Conservation (phyloP, 2,797 vertebrate genomes). For the Melanotaenia pygmaea region DNA sequence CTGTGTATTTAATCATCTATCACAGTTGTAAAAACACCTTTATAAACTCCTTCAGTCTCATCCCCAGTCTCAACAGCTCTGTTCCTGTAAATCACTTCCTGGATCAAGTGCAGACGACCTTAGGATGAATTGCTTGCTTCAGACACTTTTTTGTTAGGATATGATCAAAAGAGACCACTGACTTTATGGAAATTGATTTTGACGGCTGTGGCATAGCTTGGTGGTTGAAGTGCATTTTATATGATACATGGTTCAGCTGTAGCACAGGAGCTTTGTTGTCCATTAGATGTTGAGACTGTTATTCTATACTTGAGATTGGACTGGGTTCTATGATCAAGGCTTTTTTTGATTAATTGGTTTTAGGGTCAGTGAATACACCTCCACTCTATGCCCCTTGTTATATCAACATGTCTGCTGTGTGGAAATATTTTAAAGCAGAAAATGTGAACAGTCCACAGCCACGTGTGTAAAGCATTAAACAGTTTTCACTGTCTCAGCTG, state of each 20-base stretch:
- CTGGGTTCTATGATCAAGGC: no score
- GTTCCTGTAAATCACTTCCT: conserved; percentile 54
- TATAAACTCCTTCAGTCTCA: conserved; percentile 15
- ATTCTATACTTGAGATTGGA: no score
- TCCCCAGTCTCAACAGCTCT: conserved; percentile 31
- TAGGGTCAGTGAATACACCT: no score
- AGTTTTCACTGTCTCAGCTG: neutral
- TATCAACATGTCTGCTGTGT: neutral
- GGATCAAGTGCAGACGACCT: conserved; percentile 47
- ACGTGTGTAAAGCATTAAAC: neutral
- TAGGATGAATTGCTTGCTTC: conserved; percentile 30
- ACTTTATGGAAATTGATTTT: conserved; percentile 36
- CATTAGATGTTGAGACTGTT: neutral
- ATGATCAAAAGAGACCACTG: conserved; percentile 50
- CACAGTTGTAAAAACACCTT: conserved; percentile 27
- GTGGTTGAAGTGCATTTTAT: neutral
- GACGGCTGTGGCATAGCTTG: neutral
- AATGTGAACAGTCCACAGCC: neutral
- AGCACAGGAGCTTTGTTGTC: neutral
- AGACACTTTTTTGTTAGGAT: conserved; percentile 27
- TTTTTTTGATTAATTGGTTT: neutral
- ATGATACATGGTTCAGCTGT: neutral
- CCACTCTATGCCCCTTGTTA: no score
- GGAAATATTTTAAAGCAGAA: neutral
- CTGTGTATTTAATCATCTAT: conserved; percentile 44